Evolutionary conservation across 2,888 invertebrate species (phyloP), one percentile per base, ranked within the genome.

Genomic region (Leucophora obtusa): DNA sequence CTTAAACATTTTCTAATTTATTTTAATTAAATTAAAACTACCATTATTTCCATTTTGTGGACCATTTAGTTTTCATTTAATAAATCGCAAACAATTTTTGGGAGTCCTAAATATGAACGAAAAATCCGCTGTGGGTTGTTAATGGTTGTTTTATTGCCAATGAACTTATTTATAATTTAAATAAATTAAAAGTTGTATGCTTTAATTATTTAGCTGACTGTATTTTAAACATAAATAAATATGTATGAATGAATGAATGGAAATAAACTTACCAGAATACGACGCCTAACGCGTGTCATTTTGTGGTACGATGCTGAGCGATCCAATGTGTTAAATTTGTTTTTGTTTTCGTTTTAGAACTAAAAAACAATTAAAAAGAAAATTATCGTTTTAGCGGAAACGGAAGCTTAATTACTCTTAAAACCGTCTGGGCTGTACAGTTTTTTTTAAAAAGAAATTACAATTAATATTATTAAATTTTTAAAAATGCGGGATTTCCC

Each of bases 251-350:
- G n/a, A n/a, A n/a, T 47, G 28, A 58, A 18, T 43, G 0, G 38
- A 17, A 15, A 14, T 5, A 51, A 72, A 85, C 88, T 88, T 85
- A 87, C 87, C 88, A 86, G 85, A 83, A 87, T 87, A 75, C 87
- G 87, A 17, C 70, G 77, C 8, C 88, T 84, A 68, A 87, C 88
- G 82, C 87, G 88, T 86, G 85, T 87, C 87, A 87, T 87, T 85
- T 86, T 87, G 73, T 85, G 85, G 84, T 87, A 88, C 50, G 85
- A 83, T 59, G 70, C 66, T 50, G 83, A 83, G 82, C 83, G 82
- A 69, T 81, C 77, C 82, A 79, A 53, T 47, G 54, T 79, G 72
- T 43, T 62, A 1, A 21, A 53, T 8, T 21, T 43, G 33, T 50
- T 65, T 51, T 63, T 2, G 38, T 38, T 11, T n/a, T n/a, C n/a